Base-by-base conservation (phyloP, 2,113 vertebrate species). In the Paraplagusia blochii region DNA sequence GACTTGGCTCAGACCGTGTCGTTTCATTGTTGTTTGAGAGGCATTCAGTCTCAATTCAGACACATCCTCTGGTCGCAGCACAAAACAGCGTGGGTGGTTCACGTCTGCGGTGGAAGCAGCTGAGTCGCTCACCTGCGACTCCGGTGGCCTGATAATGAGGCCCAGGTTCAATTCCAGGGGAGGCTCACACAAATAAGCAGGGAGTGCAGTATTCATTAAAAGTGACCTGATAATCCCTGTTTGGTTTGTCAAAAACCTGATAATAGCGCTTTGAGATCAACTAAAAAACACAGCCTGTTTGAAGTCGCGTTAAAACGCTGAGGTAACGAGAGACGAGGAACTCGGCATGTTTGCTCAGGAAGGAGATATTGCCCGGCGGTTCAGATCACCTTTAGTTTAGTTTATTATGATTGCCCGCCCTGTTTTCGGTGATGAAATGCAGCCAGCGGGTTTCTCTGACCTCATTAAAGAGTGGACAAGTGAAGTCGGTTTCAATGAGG, bases 401-500 rank as follows among this genome's bases (percentile, higher is more conserved):
- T 84, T 82, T 85, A 75, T 83, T 80, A 80, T 77, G 69, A 63
- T 57, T 66, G 58, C 19, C 45, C 47, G 15, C 14, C 58, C 53
- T 71, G 49, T 46, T 67, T 73, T 72, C 56, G 63, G 44, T 54
- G 79, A 79, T 86, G 76, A 83, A 83, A 79, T 74, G 55, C 64
- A 15, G 47, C 60, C 67, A 82, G 74, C 48, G 35, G 71, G 61
- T 64, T 39, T 13, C 54, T 52, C 66, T 87, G 80, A 85, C 78
- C 82, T 81, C 84, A 83, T 77, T 59, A 82, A 81, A 63, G 68
- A 81, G 68, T 67, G 68, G 51, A 67, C 65, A 38, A 70, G 66
- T 77, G 61, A 81, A 72, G 77, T 77, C 66, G 63, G 82, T 81
- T 86, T 86, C 79, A 85, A 58, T 77, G 61, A 84, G 65, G 72